Evolutionary conservation across 2,888 invertebrate species (phyloP).

Genomic region (Calameuta pallipes): DNA sequence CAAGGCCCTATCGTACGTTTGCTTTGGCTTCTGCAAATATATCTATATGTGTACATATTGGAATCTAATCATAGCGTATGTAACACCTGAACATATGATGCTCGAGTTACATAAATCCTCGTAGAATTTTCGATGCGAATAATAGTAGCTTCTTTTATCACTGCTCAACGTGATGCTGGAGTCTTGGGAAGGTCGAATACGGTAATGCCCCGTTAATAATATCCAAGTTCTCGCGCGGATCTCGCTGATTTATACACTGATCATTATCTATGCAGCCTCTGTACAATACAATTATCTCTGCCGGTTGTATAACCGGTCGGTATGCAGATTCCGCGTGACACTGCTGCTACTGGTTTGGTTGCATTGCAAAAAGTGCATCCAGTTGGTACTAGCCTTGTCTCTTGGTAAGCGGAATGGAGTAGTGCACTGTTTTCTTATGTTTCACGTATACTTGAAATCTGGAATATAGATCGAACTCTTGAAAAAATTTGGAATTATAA

Average conservation of each 20-base stretch:
- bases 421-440: background rate
- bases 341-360: background rate
- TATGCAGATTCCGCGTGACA: conserved; percentile 14
- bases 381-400: background rate
- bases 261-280: conserved; percentile 44
- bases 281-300: conserved; percentile 48
- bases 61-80: background rate
- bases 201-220: conserved; percentile 39
- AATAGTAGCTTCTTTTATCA: background rate
- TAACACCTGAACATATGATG: background rate
- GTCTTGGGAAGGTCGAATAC: conserved; percentile 39
- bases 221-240: conserved; percentile 46
- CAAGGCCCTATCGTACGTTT: background rate
- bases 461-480: background rate
- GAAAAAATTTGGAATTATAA: background rate
- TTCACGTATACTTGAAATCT: background rate
- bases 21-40: background rate
- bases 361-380: background rate
- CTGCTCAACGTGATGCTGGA: background rate
- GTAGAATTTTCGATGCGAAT: conserved; percentile 37
- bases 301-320: conserved; percentile 36
- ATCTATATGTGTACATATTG: background rate
- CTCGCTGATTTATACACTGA: conserved; percentile 37
- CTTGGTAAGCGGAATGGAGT: background rate
- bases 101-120: background rate